Conservation (phyloP, 2,797 vertebrate species). For the Protosalanx chinensis region DNA sequence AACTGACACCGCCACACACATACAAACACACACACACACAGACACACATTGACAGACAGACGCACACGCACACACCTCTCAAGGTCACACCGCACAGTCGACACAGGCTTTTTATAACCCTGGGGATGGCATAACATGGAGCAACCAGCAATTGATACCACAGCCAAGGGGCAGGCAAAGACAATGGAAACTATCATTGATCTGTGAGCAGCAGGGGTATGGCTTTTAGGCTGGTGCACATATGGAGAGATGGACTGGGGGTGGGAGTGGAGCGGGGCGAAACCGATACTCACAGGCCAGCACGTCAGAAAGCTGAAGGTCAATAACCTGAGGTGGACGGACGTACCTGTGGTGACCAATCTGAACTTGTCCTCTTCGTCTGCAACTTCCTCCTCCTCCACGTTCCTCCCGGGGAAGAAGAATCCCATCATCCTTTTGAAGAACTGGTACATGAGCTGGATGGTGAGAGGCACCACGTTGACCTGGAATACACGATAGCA, state of each 20-base stretch:
- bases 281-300: constrained; percentile 13
- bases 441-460: constrained; percentile 99
- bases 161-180: constrained; percentile 26
- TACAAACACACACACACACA: constrained; percentile 3
- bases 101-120: constrained; percentile 55
- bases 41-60: constrained; percentile 1
- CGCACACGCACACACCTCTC: constrained; percentile 6
- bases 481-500: constrained; percentile 69
- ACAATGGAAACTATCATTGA: constrained; percentile 55
- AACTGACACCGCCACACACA: neutral
- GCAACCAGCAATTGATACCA: constrained; percentile 47
- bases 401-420: constrained; percentile 94
- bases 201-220: constrained; percentile 12
- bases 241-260: constrained; percentile 7
- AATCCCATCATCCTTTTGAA: constrained; percentile 99
- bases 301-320: neutral
- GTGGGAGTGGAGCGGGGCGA: neutral
- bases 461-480: constrained; percentile 96
- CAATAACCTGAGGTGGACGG: neutral
- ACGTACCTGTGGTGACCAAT: constrained; percentile 92
- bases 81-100: constrained; percentile 45
- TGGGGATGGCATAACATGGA: constrained; percentile 44
- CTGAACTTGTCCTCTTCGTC: constrained; percentile 98
- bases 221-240: constrained; percentile 31
- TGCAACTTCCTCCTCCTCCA: constrained; percentile 94